Base-by-base conservation (phyloP, 2,888 invertebrate genomes). In the Cephalotes varians region DNA sequence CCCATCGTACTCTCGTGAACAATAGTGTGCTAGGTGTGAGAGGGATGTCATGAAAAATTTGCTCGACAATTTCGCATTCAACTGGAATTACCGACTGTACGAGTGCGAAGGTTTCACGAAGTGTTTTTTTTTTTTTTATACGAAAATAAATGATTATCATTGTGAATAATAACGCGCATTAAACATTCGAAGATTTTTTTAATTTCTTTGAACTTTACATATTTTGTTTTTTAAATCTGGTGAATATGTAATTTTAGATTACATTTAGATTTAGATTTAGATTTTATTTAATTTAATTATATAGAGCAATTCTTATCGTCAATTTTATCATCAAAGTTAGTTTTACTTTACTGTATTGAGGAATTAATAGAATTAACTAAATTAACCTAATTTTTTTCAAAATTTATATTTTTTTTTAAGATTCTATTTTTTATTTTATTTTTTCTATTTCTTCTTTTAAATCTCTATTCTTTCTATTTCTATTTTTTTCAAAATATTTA, bases 1-100 rank as follows among this genome's bases (percentile, higher is more conserved):
- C 34, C 44, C 65, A 21, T 60, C 49, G 62, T 56, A 40, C 25
- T 65, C 74, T 51, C 64, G 37, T 71, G 72, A 40, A 84, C 81
- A 84, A 81, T 82, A 34, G 49, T n/a, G 31, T 40, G 4, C 40
- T 18, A 40, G 40, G 44, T 56, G 51, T 47, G 49, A 79, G 15
- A 31, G 21, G 34, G 56, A 71, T 18, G 49, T 34, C 62, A 49
- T 34, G 44, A 67, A 71, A 79, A 71, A 79, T 34, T 71, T 47
- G 21, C 25, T 47, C 25, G 51, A n/a, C 37, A 34, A 76, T 40
- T 28, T 51, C n/a, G 15, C 28, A 28, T 47, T 62, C 3, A 21
- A 21, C 28, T 15, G 44, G 31, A 73, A 21, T 18, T 31, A 62
- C 18, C 21, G 12, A 62, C 21, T 62, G 10, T 31, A 12, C 12